Conservation (phyloP, 2,113 vertebrate genomes). For the Pongo pygmaeus region DNA sequence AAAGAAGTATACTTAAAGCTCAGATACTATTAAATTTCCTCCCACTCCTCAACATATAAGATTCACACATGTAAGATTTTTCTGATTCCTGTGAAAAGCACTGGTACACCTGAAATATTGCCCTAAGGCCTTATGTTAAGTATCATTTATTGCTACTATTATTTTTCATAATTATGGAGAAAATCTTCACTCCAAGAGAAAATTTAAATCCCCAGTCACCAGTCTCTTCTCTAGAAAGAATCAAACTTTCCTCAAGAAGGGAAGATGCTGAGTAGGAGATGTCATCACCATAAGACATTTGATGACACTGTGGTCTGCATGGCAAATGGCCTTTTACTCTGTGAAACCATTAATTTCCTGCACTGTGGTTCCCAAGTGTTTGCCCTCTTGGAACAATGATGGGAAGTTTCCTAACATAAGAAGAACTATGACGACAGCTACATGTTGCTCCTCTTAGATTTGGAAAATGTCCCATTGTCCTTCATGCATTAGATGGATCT, state of each 20-base stretch:
- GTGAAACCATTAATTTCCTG: constrained; percentile 61
- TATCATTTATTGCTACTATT: background rate
- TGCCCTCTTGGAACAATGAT: constrained; percentile 65
- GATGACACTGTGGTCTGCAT: background rate
- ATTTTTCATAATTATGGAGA: background rate
- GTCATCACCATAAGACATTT: background rate
- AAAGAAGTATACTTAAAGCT: background rate
- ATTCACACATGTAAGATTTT: background rate
- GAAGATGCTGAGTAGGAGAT: constrained; percentile 35
- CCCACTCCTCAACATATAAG: background rate
- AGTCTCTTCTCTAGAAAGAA: constrained; percentile 38
- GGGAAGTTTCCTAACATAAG: constrained; percentile 58
- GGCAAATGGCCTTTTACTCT: background rate
- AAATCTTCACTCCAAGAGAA: constrained; percentile 7
- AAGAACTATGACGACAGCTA: constrained; percentile 11
- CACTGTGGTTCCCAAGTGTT: constrained; percentile 36
- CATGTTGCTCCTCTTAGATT: background rate
- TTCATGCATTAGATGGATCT: constrained; percentile 39
- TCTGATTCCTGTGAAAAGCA: background rate
- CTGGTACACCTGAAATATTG: background rate
- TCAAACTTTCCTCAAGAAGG: background rate
- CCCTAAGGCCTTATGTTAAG: background rate
- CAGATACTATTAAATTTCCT: background rate
- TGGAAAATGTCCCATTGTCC: constrained; percentile 63
- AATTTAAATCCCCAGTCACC: background rate